These are phyloP conservation scores for Xyliphius kryptos DNA, from an alignment of 2,113 vertebrate genomes.

Conservation along the genomic window DNA sequence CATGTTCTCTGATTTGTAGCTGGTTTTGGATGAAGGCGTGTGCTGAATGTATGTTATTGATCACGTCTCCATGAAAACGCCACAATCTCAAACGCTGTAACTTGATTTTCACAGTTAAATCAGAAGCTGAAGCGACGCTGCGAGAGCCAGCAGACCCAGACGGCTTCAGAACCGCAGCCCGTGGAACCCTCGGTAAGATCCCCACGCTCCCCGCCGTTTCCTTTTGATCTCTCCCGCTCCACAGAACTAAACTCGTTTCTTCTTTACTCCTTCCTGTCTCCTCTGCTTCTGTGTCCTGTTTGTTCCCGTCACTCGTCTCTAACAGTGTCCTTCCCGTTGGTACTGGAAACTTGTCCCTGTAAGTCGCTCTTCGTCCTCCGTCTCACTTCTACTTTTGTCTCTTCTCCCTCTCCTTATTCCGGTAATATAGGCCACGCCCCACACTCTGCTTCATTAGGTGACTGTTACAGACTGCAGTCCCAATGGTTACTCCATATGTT, in stretches of 20 bases:
- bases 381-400: conserved; percentile 49
- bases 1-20: no score
- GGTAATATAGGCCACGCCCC: no score
- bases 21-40: no score
- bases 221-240: background rate
- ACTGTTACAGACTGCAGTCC: background rate
- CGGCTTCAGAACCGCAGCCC: conserved; percentile 57
- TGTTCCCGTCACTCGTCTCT: conserved; percentile 38
- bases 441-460: background rate
- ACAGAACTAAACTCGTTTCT: conserved; percentile 14
- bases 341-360: conserved; percentile 79
- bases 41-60: no score
- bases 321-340: conserved; percentile 73
- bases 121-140: conserved; percentile 69
- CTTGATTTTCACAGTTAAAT: conserved; percentile 62
- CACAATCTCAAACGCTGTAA: background rate
- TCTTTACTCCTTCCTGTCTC: conserved; percentile 5
- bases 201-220: background rate
- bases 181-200: conserved; percentile 71
- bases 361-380: conserved; percentile 62
- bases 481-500: no score
- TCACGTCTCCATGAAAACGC: no score
- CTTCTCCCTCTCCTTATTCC: conserved; percentile 21
- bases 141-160: conserved; percentile 58
- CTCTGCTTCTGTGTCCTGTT: conserved; percentile 32